Percentiles rank a stretch among this genome's conserved stretches.
Conservation (phyloP, 1,140 invertebrate genomes). For the Babylonia areolata region DNA sequence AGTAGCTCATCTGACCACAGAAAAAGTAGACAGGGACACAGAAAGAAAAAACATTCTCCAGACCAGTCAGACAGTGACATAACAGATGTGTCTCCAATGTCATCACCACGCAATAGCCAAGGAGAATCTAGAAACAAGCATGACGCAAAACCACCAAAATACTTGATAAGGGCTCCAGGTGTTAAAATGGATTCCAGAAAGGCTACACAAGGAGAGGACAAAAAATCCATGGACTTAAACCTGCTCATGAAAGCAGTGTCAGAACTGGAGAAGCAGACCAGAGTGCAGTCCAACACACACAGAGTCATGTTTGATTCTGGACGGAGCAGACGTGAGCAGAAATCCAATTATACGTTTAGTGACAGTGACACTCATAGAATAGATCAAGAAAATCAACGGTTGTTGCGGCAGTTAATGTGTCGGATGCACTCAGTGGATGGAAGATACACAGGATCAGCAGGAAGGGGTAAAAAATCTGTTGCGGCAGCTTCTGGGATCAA, state of each 20-base stretch:
- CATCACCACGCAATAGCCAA: constrained; percentile 54
- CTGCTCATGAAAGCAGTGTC: constrained; percentile 71
- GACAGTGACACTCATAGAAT: constrained; percentile 61
- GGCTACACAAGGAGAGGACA: constrained; percentile 33
- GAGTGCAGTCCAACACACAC: constrained; percentile 57
- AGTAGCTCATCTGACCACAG: no score
- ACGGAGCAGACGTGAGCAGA: constrained; percentile 39
- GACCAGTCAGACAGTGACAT: constrained; percentile 66
- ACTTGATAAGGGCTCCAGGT: not conserved
- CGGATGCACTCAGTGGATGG: constrained; percentile 43
- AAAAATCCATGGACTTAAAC: constrained; percentile 65
- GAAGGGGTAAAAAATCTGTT: constrained; percentile 44
- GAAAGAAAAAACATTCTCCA: not conserved
- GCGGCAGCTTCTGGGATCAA: constrained; percentile 73
- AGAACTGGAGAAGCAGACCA: constrained; percentile 69
- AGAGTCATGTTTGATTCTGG: constrained; percentile 68
- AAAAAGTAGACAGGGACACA: no score
- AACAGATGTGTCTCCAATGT: constrained; percentile 72
- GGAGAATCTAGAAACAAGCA: no score
- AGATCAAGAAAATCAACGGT: constrained; percentile 72
- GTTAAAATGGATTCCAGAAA: not conserved
- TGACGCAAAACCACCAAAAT: constrained; percentile 2
- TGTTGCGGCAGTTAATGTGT: constrained; percentile 68
- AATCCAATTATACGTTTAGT: constrained; percentile 65
- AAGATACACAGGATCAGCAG: no score